These are phyloP conservation scores for Tridacna crocea DNA, from an alignment of 2,888 invertebrate species.

Conservation along the genomic window DNA sequence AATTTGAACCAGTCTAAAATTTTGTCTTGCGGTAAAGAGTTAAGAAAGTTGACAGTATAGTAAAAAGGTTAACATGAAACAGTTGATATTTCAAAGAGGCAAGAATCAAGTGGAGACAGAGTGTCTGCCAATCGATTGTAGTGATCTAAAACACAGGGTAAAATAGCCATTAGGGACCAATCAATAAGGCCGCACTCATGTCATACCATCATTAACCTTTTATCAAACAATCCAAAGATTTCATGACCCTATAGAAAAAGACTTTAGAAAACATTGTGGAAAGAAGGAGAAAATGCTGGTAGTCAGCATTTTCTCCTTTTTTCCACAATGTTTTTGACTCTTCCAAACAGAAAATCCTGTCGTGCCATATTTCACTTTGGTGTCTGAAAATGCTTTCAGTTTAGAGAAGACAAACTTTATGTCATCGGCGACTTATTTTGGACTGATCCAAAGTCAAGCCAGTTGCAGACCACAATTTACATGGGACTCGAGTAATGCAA, in stretches of 20 bases:
- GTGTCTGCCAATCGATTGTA: constrained; percentile 18
- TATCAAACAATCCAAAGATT: not conserved
- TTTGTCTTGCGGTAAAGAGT: too few species aligned
- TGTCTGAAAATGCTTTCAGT: too few species aligned
- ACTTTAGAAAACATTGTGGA: not conserved
- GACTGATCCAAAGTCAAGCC: not conserved
- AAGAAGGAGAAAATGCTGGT: not conserved
- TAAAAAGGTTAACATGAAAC: too few species aligned
- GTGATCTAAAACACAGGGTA: constrained; percentile 10
- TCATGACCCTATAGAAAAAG: not conserved
- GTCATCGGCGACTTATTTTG: not conserved
- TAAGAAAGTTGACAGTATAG: too few species aligned
- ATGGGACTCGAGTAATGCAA: too few species aligned
- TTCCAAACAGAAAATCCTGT: not conserved
- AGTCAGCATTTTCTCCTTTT: not conserved
- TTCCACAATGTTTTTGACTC: not conserved
- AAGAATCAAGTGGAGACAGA: not conserved
- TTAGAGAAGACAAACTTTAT: too few species aligned
- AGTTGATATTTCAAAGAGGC: too few species aligned
- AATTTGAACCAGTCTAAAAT: too few species aligned
- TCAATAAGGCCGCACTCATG: constrained; percentile 16
- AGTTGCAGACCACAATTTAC: not conserved
- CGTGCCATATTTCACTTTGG: too few species aligned
- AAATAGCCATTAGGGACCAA: constrained; percentile 17
- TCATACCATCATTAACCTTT: constrained; percentile 10